phyloP scores from a whole-genome alignment of 2,113 vertebrate genomes.

The Ochotona princeps region DNA sequence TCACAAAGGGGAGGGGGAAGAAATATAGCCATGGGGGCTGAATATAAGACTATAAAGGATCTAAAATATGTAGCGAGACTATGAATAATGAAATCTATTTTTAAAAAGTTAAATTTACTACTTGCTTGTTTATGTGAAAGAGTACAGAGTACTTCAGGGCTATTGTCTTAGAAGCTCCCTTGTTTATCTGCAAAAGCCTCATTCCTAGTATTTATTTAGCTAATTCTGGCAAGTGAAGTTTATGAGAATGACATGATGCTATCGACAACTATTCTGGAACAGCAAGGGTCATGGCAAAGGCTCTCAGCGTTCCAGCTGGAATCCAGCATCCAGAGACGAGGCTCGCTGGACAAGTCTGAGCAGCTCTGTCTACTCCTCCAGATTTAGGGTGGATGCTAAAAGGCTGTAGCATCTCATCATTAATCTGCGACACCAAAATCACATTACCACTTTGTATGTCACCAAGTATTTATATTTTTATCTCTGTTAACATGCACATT shows the following conservation, averaged over 20 bases:
- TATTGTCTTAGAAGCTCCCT: not conserved
- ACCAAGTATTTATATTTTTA: not conserved
- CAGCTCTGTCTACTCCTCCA: not conserved
- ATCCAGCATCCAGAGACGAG: not conserved
- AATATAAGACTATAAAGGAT: slow-evolving; percentile 14
- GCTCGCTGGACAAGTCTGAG: not conserved
- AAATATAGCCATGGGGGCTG: not conserved
- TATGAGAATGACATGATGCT: not conserved
- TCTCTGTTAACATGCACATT: not conserved
- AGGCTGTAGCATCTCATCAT: not conserved
- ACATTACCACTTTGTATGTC: not conserved
- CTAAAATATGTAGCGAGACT: not conserved
- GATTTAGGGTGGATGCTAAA: not conserved
- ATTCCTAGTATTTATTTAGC: not conserved
- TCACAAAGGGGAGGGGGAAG: slow-evolving; percentile 13
- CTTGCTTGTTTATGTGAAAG: not conserved
- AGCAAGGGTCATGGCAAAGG: not conserved
- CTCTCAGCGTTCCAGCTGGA: no score
- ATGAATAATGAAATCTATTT: slow-evolving; percentile 29
- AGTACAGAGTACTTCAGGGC: not conserved
- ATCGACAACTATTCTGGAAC: not conserved
- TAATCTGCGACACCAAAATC: not conserved
- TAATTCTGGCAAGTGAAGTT: not conserved
- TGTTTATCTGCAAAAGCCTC: not conserved
- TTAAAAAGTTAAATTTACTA: slow-evolving; percentile 6